Evolutionary conservation across 2,888 invertebrate species (phyloP).

Genomic region (Rhyacophila evoluta): DNA sequence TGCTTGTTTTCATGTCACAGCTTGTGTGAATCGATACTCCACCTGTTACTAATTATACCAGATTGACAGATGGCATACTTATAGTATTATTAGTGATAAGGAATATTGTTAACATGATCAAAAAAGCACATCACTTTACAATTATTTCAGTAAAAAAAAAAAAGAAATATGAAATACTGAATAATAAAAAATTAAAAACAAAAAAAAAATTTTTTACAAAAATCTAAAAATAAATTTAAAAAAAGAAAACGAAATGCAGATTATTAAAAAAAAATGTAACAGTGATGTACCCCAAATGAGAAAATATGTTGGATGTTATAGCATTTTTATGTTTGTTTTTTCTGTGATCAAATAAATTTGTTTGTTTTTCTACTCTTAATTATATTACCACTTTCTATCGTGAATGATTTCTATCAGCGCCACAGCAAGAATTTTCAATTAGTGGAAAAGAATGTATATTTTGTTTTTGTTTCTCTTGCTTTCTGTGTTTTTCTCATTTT

Average conservation of each 20-base stretch:
- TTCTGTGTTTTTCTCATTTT: no score
- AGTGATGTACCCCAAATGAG: constrained; percentile 14
- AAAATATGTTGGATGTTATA: constrained; percentile 57
- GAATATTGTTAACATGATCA: not conserved
- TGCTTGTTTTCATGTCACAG: constrained; percentile 7
- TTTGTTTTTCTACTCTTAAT: no score
- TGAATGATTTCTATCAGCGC: no score
- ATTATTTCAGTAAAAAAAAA: constrained; percentile 21
- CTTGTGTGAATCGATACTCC: not conserved
- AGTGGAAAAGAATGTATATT: no score
- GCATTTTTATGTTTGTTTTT: no score
- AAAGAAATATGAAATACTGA: no score
- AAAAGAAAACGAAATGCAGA: not conserved
- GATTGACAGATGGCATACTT: not conserved
- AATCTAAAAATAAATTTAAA: constrained; percentile 34
- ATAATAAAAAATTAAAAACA: constrained; percentile 52
- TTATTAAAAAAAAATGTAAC: constrained; percentile 8
- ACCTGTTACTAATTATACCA: not conserved
- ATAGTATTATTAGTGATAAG: constrained; percentile 1
- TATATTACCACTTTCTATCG: no score
- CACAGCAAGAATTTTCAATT: no score
- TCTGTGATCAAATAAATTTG: no score
- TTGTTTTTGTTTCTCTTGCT: no score
- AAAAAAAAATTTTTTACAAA: constrained; percentile 53
- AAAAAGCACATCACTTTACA: not conserved